Evolutionary conservation across 1,140 invertebrate species (phyloP).

Genomic region (Ips typographus): DNA sequence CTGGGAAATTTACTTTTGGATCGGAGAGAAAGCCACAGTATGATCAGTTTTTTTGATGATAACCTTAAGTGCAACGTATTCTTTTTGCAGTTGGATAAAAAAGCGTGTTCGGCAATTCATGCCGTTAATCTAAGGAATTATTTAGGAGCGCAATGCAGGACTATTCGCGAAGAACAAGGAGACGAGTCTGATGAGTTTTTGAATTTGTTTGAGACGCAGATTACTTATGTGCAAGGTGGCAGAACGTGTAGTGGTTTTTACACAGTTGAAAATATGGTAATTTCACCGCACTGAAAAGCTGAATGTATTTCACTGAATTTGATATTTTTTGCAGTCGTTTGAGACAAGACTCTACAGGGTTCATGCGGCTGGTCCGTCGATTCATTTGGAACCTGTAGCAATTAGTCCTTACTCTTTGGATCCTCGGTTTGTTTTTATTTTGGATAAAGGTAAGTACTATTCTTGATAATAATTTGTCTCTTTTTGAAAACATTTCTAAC

Average conservation of each 20-base stretch:
- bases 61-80: neutral
- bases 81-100: conserved; percentile 82
- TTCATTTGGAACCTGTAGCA: conserved; percentile 90
- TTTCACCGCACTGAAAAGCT: neutral
- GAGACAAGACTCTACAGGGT: conserved; percentile 86
- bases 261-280: conserved; percentile 86
- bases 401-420: conserved; percentile 75
- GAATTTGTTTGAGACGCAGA: conserved; percentile 85
- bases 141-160: conserved; percentile 93
- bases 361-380: conserved; percentile 80
- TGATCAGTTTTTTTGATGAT: conserved; percentile 38
- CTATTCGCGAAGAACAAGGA: conserved; percentile 94
- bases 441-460: conserved; percentile 63
- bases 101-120: conserved; percentile 98
- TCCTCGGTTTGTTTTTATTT: conserved; percentile 87
- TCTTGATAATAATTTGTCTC: neutral
- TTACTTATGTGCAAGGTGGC: conserved; percentile 97
- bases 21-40: conserved; percentile 93
- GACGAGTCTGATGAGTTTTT: conserved; percentile 98
- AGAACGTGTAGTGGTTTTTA: conserved; percentile 96
- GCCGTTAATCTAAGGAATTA: conserved; percentile 97
- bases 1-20: conserved; percentile 99
- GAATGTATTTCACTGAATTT: neutral
- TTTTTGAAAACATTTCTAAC: neutral
- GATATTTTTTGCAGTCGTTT: conserved; percentile 64